These are phyloP conservation scores for Myiopsitta monachus DNA, from an alignment of 2,113 vertebrate genomes.

Conservation along the genomic window DNA sequence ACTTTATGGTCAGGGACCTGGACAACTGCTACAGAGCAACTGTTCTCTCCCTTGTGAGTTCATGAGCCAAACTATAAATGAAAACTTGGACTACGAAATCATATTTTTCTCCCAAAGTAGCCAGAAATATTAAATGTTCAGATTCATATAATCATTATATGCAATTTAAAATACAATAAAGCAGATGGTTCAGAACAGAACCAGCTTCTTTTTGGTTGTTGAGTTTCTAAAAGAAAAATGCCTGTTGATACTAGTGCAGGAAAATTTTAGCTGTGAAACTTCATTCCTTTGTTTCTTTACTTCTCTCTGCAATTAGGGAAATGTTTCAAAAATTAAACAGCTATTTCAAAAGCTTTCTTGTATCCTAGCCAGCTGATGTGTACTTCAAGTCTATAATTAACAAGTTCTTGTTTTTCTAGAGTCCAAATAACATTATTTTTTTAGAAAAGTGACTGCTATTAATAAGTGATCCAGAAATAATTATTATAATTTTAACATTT, in stretches of 20 bases:
- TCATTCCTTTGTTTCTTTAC: background rate
- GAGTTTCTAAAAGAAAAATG: background rate
- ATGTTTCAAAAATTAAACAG: background rate
- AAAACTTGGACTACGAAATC: background rate
- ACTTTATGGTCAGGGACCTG: background rate
- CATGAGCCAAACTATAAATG: background rate
- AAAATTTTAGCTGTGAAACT: background rate
- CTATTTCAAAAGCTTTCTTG: background rate
- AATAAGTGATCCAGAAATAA: background rate
- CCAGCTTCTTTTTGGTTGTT: background rate
- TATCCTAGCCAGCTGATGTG: background rate
- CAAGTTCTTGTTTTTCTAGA: background rate
- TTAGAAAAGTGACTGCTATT: background rate
- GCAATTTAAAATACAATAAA: slow-evolving; percentile 30
- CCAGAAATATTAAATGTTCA: slow-evolving; percentile 7
- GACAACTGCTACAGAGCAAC: background rate
- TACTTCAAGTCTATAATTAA: background rate
- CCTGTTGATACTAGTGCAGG: background rate
- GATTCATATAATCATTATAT: background rate
- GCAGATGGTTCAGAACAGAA: slow-evolving; percentile 16
- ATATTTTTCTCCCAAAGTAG: background rate
- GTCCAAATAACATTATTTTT: background rate
- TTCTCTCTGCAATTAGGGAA: background rate
- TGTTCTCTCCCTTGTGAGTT: background rate
- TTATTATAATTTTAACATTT: background rate